Evolutionary conservation across 1,140 invertebrate species (phyloP).

Genomic region (Heliconius nattereri): DNA sequence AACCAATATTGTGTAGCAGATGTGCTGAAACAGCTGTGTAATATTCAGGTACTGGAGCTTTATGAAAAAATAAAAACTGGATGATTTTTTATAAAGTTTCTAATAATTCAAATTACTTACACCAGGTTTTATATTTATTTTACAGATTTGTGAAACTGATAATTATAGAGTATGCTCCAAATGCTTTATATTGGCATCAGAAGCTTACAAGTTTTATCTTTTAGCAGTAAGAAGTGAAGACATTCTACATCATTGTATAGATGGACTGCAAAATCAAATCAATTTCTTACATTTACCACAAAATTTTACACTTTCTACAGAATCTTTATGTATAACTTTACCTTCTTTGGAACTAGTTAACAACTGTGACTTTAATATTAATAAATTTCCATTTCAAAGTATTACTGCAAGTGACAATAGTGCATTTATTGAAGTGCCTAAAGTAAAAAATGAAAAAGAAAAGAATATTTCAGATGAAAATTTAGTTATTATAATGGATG

Average conservation of each 20-base stretch:
- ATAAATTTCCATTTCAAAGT: constrained; percentile 32
- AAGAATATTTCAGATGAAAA: constrained; percentile 41
- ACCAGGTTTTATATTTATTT: constrained; percentile 16
- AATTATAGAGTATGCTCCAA: constrained; percentile 61
- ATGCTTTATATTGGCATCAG: constrained; percentile 58
- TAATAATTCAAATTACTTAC: neutral
- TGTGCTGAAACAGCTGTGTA: constrained; percentile 55
- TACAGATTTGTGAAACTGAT: constrained; percentile 53
- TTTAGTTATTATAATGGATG: constrained; percentile 53
- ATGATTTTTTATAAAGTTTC: too few species aligned
- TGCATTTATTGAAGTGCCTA: constrained; percentile 13
- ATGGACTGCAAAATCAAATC: constrained; percentile 53
- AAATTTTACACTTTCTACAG: constrained; percentile 31
- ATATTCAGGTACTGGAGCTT: neutral
- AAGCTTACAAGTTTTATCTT: constrained; percentile 66
- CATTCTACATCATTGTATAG: constrained; percentile 56
- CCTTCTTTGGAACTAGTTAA: constrained; percentile 40
- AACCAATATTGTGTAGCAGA: constrained; percentile 66
- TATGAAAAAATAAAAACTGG: too few species aligned
- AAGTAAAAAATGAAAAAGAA: constrained; percentile 25
- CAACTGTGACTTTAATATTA: constrained; percentile 45
- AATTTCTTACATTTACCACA: constrained; percentile 42
- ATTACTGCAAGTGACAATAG: constrained; percentile 16
- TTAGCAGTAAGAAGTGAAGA: constrained; percentile 52
- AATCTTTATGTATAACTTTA: constrained; percentile 58